Evolutionary conservation across 92 coral and sea anemone genomes (phyloP), one percentile per base, ranked within the genome.

Genomic region (Siderastrea siderea): DNA sequence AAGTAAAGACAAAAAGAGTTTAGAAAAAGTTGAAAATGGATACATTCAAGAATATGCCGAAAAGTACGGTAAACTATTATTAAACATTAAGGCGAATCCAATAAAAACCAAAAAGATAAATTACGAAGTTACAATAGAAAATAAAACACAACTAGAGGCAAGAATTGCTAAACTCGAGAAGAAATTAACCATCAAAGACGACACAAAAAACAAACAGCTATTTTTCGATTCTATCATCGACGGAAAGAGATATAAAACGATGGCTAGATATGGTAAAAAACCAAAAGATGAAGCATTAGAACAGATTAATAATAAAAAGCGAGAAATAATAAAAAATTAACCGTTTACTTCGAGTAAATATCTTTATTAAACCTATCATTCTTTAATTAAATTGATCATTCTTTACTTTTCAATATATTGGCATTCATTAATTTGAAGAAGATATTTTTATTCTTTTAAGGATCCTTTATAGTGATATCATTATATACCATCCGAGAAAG

Each of bases 11-110:
- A 88, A 82, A 48, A 89, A 81, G 49, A 59, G 52, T 68, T 54
- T 88, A 1, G 91, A 87, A 54, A 82, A 72, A 59, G 83, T 83
- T 49, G 92, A 88, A 74, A 82, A 61, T 16, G 66, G 83, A 51
- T 88, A 74, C 59, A 88, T 88, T 44, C 3, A 72, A 59, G 84
- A 88, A 53, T 79, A 87, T 60, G 79, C 87, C 10, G 80, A 87
- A 10, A 87, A 55, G 8, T 55, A 69, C 70, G 75, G 89, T n/a
- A 49, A 60, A 1, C 0, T 0, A 0, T 55, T 87, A n/a, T 51
- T 87, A 54, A 87, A 87, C 66, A 48, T 81, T 13, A 81, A 68
- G 44, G 3, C 47, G 0, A 87, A 87, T 50, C 82, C 82, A 47
- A 47, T 48, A 38, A 87, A 1, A 17, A 2, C 8, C 52, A 79